phyloP scores from a whole-genome alignment of 2,113 vertebrate genomes.

The Chaetodon trifascialis region DNA sequence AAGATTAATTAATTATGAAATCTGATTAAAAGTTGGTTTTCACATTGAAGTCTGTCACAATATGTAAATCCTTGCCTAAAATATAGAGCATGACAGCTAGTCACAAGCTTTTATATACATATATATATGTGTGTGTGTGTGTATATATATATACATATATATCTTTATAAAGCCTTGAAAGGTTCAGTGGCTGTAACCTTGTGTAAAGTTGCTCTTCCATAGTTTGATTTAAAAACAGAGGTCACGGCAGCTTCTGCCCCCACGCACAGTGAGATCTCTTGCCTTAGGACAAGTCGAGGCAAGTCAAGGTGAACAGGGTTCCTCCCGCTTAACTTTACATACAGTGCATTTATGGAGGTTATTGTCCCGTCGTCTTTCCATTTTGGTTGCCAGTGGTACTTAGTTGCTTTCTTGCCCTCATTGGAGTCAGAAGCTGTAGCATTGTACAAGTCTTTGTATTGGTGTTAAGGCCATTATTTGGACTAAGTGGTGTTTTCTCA shows the following conservation, averaged over 20 bases:
- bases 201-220: not conserved
- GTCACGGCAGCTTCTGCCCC: slow-evolving; percentile 7
- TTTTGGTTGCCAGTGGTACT: not conserved
- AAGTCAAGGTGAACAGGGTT: slow-evolving; percentile 33
- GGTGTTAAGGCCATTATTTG: not conserved
- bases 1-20: not conserved
- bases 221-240: slow-evolving; percentile 33
- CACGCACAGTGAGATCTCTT: not conserved
- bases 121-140: too few relatives aligned
- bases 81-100: not conserved
- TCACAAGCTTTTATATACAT: not conserved
- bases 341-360: not conserved
- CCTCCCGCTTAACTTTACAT: not conserved
- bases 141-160: too few relatives aligned
- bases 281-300: slow-evolving; percentile 23
- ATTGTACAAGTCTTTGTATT: not conserved
- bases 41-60: not conserved
- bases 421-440: not conserved
- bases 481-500: not conserved
- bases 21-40: not conserved
- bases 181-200: slow-evolving; percentile 37
- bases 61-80: not conserved
- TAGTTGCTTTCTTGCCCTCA: not conserved
- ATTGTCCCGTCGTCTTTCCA: not conserved
- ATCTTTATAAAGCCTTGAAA: too few relatives aligned